Conservation (phyloP, 1,140 invertebrate genomes). For the Brachystomella parvula region DNA sequence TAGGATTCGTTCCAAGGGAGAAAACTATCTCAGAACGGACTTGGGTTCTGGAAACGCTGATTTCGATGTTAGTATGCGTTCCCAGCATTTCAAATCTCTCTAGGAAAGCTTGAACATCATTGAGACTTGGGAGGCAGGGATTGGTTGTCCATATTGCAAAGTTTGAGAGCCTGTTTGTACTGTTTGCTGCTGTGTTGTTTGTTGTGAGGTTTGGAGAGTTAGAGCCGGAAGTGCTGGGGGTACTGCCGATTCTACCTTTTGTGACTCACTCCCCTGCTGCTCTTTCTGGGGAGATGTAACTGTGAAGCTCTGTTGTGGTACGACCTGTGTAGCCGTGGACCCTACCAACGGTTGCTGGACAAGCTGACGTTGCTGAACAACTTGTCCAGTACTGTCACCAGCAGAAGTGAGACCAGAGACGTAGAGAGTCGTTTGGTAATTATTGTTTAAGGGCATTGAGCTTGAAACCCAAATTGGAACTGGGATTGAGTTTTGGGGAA, state of each 20-base stretch:
- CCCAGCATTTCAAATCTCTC: too few species aligned
- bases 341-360: neutral
- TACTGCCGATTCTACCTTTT: neutral
- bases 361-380: conserved; percentile 13
- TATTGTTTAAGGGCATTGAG: neutral
- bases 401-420: conserved; percentile 24
- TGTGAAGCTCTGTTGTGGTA: neutral
- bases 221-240: conserved; percentile 4
- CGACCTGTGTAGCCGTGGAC: neutral
- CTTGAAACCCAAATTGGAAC: neutral
- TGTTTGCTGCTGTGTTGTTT: neutral
- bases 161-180: conserved; percentile 9
- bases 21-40: too few species aligned
- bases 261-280: neutral
- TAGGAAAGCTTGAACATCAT: conserved; percentile 5
- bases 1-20: too few species aligned
- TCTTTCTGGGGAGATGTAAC: neutral
- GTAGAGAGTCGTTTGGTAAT: conserved; percentile 16
- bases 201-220: neutral
- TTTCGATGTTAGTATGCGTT: too few species aligned
- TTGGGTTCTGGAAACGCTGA: too few species aligned
- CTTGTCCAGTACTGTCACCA: too few species aligned
- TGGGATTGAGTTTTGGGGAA: neutral
- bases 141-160: neutral
- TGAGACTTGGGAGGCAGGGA: neutral